These are phyloP conservation scores for Spodoptera picta DNA, from an alignment of 2,888 invertebrate species.

Conservation along the genomic window DNA sequence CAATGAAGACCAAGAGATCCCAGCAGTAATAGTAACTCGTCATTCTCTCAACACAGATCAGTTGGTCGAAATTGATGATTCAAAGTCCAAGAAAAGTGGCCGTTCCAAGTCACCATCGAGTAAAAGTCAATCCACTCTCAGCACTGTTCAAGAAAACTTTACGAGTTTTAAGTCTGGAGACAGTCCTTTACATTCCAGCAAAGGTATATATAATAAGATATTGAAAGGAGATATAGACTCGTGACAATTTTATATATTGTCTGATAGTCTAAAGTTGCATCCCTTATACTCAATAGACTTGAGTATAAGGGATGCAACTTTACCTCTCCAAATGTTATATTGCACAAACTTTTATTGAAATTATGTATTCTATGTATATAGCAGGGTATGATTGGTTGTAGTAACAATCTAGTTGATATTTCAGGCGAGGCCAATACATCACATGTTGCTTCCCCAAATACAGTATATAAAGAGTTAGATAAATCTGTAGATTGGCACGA, in stretches of 20 bases:
- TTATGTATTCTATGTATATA: conserved; percentile 15
- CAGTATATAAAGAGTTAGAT: conserved; percentile 85
- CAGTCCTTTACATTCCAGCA: conserved; percentile 71
- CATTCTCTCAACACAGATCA: conserved; percentile 47
- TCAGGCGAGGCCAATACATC: conserved; percentile 81
- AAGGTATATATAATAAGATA: conserved; percentile 64
- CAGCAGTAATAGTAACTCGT: conserved; percentile 66
- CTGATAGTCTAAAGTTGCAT: background rate
- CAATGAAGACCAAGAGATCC: conserved; percentile 60
- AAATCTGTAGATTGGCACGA: conserved; percentile 86
- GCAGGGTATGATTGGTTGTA: conserved; percentile 42
- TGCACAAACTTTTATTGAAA: conserved; percentile 2
- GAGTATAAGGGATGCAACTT: too few species aligned
- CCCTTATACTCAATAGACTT: conserved; percentile 9
- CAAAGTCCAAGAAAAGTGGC: conserved; percentile 54
- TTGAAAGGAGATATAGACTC: conserved; percentile 1
- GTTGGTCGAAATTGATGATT: conserved; percentile 42
- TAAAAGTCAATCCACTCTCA: conserved; percentile 78
- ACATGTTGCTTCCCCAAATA: conserved; percentile 79
- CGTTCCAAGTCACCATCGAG: conserved; percentile 79
- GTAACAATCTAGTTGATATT: conserved; percentile 70
- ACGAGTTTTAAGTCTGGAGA: conserved; percentile 75
- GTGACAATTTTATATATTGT: background rate
- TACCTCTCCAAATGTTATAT: conserved; percentile 1
- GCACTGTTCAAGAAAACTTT: conserved; percentile 79